phyloP scores from a whole-genome alignment of 30 jellyfish, hydroid and myxozoan species.

The Aurelia sp. region DNA sequence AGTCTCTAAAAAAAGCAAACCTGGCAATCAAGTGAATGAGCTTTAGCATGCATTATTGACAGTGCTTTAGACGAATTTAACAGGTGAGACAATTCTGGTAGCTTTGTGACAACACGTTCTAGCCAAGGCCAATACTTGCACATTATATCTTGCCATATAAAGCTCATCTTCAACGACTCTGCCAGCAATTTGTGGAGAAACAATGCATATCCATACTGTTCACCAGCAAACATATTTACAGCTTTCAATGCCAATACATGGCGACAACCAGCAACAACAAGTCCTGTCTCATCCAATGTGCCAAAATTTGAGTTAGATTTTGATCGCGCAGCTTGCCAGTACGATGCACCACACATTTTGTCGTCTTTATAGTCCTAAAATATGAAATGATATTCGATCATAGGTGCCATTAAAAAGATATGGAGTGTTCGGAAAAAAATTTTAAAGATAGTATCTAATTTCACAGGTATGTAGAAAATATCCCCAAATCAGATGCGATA shows the following conservation, averaged over 20 bases:
- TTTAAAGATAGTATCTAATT: too few relatives aligned
- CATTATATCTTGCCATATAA: constrained; percentile 62
- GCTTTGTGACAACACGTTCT: constrained; percentile 18
- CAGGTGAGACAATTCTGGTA: constrained; percentile 34
- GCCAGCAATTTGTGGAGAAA: constrained; percentile 35
- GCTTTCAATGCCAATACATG: constrained; percentile 56
- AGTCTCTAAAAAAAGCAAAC: constrained; percentile 1
- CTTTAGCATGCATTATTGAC: constrained; percentile 60
- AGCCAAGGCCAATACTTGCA: constrained; percentile 69
- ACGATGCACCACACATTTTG: constrained; percentile 42
- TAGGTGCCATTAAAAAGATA: neutral
- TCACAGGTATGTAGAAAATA: too few relatives aligned
- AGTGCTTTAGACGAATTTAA: constrained; percentile 45
- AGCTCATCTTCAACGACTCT: constrained; percentile 20
- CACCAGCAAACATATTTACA: constrained; percentile 67
- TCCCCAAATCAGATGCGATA: too few relatives aligned
- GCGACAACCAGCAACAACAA: constrained; percentile 62
- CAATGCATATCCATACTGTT: constrained; percentile 63
- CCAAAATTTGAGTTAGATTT: constrained; percentile 14
- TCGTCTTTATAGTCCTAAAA: constrained; percentile 48
- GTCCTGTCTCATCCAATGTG: constrained; percentile 55
- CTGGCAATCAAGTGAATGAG: constrained; percentile 62
- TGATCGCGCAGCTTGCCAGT: constrained; percentile 62
- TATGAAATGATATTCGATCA: neutral
- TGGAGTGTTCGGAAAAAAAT: neutral